Evolutionary conservation across 64 coral and sea anemone species (phyloP).

Genomic region (Montipora foliosa): DNA sequence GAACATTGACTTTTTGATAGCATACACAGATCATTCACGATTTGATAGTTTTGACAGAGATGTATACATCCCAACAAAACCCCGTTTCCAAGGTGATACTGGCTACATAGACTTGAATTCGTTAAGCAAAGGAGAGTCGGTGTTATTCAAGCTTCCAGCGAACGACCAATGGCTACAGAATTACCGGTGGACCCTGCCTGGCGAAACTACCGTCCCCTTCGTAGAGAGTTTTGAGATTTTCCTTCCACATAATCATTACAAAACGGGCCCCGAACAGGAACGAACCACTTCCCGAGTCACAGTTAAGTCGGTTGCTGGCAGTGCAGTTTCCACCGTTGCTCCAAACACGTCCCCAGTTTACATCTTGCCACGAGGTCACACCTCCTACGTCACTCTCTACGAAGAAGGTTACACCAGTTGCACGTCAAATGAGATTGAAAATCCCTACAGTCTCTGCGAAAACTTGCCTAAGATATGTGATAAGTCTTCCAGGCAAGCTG

Average conservation of each 20-base stretch:
- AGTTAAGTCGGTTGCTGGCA: constrained; percentile 1
- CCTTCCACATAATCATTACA: constrained; percentile 30
- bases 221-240: constrained; percentile 28
- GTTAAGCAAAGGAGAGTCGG: constrained; percentile 17
- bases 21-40: constrained; percentile 11
- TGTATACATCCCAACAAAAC: constrained; percentile 18
- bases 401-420: constrained; percentile 13
- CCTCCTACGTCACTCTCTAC: neutral
- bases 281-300: neutral
- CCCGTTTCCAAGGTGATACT: constrained; percentile 26
- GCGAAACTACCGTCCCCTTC: constrained; percentile 15
- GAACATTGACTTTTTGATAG: neutral
- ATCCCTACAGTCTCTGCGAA: constrained; percentile 29
- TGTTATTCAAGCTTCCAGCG: constrained; percentile 33
- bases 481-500: neutral
- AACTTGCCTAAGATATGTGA: constrained; percentile 31
- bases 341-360: constrained; percentile 7
- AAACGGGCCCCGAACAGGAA: neutral
- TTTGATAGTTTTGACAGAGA: constrained; percentile 10
- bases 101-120: constrained; percentile 22
- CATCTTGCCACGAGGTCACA: neutral
- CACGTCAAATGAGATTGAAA: neutral
- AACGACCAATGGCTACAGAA: neutral
- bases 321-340: neutral
- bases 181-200: neutral